Percentiles rank a stretch among this genome's conserved stretches.
phyloP scores from a whole-genome alignment of 2,888 invertebrate species.

The Orgyia antiqua region DNA sequence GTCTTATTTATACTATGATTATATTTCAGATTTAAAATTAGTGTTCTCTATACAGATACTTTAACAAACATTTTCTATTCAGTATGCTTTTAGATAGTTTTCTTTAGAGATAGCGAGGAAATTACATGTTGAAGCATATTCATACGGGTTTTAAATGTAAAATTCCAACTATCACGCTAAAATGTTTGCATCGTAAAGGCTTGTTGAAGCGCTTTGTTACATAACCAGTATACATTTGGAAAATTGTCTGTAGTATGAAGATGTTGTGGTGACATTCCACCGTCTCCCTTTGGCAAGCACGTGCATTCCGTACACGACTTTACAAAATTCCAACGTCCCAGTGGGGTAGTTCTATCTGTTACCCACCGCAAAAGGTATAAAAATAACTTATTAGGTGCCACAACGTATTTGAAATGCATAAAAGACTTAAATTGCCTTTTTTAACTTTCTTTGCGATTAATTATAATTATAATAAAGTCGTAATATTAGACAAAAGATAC shows the following conservation, averaged over 20 bases:
- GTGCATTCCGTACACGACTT: constrained; percentile 54
- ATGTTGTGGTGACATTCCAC: constrained; percentile 61
- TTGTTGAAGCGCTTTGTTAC: constrained; percentile 20
- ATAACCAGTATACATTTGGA: constrained; percentile 44
- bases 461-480: too few relatives aligned
- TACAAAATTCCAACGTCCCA: constrained; percentile 41
- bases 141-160: background rate
- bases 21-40: too few relatives aligned
- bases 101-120: too few relatives aligned
- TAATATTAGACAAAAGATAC: too few relatives aligned
- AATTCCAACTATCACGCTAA: constrained; percentile 12
- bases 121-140: background rate
- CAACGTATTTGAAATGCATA: constrained; percentile 14
- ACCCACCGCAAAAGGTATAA: constrained; percentile 34
- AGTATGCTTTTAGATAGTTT: too few relatives aligned
- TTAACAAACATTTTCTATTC: too few relatives aligned
- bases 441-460: too few relatives aligned
- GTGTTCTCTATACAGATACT: too few relatives aligned
- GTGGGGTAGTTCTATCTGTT: constrained; percentile 23
- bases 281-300: constrained; percentile 45
- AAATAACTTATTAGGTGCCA: constrained; percentile 57
- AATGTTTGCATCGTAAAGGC: constrained; percentile 18
- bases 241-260: constrained; percentile 60
- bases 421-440: too few relatives aligned
- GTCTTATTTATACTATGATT: too few relatives aligned